Conservation (phyloP, 1,140 invertebrate species). For the Sminthurinus signatus region DNA sequence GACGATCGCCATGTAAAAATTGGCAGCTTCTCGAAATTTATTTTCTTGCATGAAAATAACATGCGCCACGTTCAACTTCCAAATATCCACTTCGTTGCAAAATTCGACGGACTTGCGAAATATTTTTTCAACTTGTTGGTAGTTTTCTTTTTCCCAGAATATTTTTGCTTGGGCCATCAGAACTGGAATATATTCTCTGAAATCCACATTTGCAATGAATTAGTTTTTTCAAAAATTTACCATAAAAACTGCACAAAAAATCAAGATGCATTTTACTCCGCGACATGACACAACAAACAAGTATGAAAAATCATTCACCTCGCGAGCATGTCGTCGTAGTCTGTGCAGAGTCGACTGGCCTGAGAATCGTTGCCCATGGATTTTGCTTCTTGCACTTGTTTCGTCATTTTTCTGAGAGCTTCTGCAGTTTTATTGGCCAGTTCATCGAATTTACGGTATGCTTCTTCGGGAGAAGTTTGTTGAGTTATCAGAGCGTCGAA, state of each 20-base stretch:
- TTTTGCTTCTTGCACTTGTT: constrained; percentile 60
- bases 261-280: no score
- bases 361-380: constrained; percentile 34
- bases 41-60: constrained; percentile 99
- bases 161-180: constrained; percentile 99
- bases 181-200: constrained; percentile 71
- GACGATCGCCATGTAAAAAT: constrained; percentile 97
- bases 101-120: constrained; percentile 96
- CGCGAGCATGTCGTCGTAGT: constrained; percentile 39
- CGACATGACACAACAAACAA: no score
- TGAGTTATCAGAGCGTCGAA: constrained; percentile 93
- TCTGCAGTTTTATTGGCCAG: constrained; percentile 87
- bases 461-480: constrained; percentile 94
- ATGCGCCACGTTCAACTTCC: constrained; percentile 97
- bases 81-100: constrained; percentile 93
- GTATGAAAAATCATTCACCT: constrained; percentile 20
- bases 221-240: no score
- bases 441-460: constrained; percentile 94
- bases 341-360: constrained; percentile 37
- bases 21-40: constrained; percentile 96
- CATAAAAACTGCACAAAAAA: no score
- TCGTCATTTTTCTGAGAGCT: constrained; percentile 81
- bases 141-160: constrained; percentile 97
- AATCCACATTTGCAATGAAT: constrained; percentile 23
- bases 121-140: constrained; percentile 87